Conservation (phyloP, 2,797 vertebrate species). For the Neosalanx taihuensis region DNA sequence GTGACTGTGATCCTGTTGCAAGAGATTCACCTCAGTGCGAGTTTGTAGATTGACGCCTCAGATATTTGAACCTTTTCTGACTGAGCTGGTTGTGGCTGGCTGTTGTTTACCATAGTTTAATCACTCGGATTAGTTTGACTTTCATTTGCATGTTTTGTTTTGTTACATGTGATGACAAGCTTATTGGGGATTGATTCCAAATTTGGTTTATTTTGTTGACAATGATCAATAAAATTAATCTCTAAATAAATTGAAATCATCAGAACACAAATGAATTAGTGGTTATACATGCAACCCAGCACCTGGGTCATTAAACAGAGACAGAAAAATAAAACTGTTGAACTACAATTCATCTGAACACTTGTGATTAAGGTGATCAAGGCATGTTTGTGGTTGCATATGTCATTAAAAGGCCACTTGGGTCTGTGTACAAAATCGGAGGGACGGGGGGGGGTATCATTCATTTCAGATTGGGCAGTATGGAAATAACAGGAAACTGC, state of each 20-base stretch:
- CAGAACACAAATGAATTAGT: slow-evolving; percentile 9
- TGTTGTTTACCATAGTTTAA: neutral
- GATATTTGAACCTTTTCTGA: slow-evolving; percentile 44
- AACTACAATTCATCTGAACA: neutral
- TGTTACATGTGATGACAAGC: slow-evolving; percentile 29
- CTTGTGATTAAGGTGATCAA: slow-evolving; percentile 42
- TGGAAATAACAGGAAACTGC: slow-evolving; percentile 41
- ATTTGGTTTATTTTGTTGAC: slow-evolving; percentile 15
- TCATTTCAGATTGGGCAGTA: no score
- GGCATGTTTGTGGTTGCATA: slow-evolving; percentile 62
- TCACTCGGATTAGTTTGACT: neutral
- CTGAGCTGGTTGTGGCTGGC: slow-evolving; percentile 16
- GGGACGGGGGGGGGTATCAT: no score
- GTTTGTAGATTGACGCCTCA: slow-evolving; percentile 6
- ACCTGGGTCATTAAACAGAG: neutral
- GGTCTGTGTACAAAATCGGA: slow-evolving; percentile 23
- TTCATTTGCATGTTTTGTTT: slow-evolving; percentile 12
- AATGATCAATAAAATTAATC: slow-evolving; percentile 16
- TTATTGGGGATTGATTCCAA: slow-evolving; percentile 5
- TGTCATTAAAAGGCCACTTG: slow-evolving; percentile 57
- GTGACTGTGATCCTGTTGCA: slow-evolving; percentile 1
- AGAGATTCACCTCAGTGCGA: slow-evolving; percentile 12
- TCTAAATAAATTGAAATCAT: slow-evolving; percentile 7
- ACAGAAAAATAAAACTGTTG: neutral
- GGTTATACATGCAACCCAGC: neutral